Evolutionary conservation across 2,888 invertebrate genomes (phyloP).

Genomic region (Maniola hyperantus): DNA sequence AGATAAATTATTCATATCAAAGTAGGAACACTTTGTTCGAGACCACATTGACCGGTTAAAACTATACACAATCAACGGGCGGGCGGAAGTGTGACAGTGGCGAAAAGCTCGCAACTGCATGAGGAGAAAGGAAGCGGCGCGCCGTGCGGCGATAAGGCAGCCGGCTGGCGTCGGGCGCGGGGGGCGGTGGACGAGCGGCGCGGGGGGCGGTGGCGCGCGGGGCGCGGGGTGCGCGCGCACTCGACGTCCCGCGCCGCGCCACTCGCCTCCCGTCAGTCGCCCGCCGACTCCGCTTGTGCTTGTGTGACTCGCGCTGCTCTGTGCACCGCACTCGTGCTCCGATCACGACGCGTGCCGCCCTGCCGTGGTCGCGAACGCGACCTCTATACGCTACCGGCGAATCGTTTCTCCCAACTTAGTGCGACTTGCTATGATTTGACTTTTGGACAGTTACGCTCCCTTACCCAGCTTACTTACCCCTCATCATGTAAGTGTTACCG

Average conservation of each 20-base stretch:
- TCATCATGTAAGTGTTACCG: constrained; percentile 80
- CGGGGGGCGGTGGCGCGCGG: constrained; percentile 53
- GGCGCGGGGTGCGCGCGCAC: constrained; percentile 74
- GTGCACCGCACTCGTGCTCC: constrained; percentile 81
- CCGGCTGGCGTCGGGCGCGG: constrained; percentile 69
- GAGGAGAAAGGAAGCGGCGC: constrained; percentile 81
- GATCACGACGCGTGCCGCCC: constrained; percentile 81
- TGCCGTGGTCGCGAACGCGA: constrained; percentile 84
- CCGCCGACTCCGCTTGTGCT: constrained; percentile 83
- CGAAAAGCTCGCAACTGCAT: constrained; percentile 81
- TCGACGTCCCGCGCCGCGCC: constrained; percentile 74
- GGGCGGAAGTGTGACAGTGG: constrained; percentile 80
- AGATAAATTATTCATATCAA: background rate
- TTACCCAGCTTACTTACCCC: constrained; percentile 81
- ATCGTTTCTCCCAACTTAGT: constrained; percentile 77
- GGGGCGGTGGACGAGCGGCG: constrained; percentile 56
- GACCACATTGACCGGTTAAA: constrained; percentile 70
- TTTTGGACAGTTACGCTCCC: constrained; percentile 76
- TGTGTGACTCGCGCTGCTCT: constrained; percentile 82
- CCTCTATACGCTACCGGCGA: constrained; percentile 83
- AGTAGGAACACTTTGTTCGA: constrained; percentile 1
- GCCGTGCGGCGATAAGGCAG: constrained; percentile 78
- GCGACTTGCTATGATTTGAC: constrained; percentile 79
- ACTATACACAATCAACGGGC: constrained; percentile 70
- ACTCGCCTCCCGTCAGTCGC: constrained; percentile 81